Evolutionary conservation across 2,888 invertebrate species (phyloP), one percentile per base, ranked within the genome.

Genomic region (Cistogaster globosa): DNA sequence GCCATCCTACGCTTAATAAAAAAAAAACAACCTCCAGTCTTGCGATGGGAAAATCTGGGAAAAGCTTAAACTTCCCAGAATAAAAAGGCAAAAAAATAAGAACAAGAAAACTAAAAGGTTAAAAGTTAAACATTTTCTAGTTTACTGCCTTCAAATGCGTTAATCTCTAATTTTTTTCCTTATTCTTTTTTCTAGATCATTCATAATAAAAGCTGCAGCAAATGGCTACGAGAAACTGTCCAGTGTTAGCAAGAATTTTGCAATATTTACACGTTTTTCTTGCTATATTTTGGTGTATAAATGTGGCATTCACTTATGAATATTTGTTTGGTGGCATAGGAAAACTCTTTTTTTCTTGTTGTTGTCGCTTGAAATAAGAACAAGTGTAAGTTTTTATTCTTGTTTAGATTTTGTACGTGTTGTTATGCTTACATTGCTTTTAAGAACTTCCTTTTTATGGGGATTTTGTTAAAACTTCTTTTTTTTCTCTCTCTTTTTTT

Each of bases 71-170:
- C 78, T 85, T 85, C 82, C 55, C 74, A 85, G 78, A 82, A 82
- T 11, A 12, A 16, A 22, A 20, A 16, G 14, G 5, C 26, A 26
- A 26, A 68, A 18, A 18, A 5, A 38, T 53, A 62, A 53, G 2
- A 48, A 20, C 7, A 60, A 62, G 9, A 68, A 79, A 68, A 53
- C 12, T 20, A 16, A 67, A 77, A 83, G 85, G 85, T 82, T 82
- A 85, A 82, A 79, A 85, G 85, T 85, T 78, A 32, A 82, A 78
- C 53, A 78, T 85, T 78, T 78, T 78, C 78, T 71, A 72, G 75
- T 71, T 80, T 67, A 75, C 76, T 80, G 80, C 55, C 72, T 58
- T 63, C 55, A 32, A 63, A 71, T 83, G 82, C 78, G 81, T 81
- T 84, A 77, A 84, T 84, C 84, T 76, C 71, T 84, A 80, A 79